Evolutionary conservation across 53 echinoderm and acorn worm genomes (phyloP).

Genomic region (Glandiceps talaboti): DNA sequence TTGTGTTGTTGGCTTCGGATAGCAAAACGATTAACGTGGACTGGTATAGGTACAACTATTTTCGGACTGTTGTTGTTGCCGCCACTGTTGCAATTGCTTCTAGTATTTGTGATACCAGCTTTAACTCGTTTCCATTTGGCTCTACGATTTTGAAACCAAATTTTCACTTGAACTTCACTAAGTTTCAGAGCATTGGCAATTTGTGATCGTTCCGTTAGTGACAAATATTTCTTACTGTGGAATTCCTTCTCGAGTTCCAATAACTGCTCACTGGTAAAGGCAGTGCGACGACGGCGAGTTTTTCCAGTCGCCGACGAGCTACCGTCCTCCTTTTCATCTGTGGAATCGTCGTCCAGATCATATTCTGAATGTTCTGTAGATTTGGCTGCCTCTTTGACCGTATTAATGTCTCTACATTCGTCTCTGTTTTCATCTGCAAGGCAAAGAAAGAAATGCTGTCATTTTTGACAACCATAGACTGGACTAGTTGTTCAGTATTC

Average conservation of each 20-base stretch:
- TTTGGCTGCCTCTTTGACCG: neutral
- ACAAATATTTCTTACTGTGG: slow-evolving; percentile 77
- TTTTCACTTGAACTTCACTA: slow-evolving; percentile 81
- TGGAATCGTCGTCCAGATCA: neutral
- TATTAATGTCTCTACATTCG: neutral
- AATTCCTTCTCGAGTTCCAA: slow-evolving; percentile 78
- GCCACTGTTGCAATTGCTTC: slow-evolving; percentile 16
- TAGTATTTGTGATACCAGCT: slow-evolving; percentile 49
- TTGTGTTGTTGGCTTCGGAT: slow-evolving; percentile 73
- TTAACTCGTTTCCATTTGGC: slow-evolving; percentile 87
- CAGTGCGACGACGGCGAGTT: slow-evolving; percentile 65
- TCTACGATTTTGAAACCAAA: slow-evolving; percentile 82
- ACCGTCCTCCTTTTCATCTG: neutral
- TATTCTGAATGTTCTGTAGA: neutral
- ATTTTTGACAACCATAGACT: too few species aligned
- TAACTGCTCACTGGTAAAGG: slow-evolving; percentile 80
- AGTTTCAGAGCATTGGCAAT: slow-evolving; percentile 64
- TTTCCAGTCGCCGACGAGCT: slow-evolving; percentile 20
- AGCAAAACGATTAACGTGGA: slow-evolving; percentile 76
- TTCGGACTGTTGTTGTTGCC: slow-evolving; percentile 49
- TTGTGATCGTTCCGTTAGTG: slow-evolving; percentile 72
- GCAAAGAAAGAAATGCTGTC: too few species aligned
- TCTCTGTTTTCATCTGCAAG: too few species aligned
- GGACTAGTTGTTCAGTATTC: too few species aligned
- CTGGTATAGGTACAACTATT: slow-evolving; percentile 72